phyloP scores from a whole-genome alignment of 2,888 invertebrate species.

The Himalopsyche anomala region DNA sequence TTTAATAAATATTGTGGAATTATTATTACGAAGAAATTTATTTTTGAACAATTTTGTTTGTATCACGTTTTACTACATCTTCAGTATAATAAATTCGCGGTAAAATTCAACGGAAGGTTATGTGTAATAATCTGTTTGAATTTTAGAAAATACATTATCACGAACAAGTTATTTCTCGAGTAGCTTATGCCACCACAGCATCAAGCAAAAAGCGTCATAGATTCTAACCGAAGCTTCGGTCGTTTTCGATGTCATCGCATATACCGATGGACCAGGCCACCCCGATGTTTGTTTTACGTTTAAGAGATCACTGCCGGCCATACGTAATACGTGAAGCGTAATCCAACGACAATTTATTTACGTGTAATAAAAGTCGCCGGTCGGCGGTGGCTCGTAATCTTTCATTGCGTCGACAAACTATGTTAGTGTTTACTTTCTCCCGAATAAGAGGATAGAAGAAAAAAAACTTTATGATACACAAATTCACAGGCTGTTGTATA shows the following conservation, averaged over 20 bases:
- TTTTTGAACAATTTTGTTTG: too few relatives aligned
- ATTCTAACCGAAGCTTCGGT: not conserved
- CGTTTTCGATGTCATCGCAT: not conserved
- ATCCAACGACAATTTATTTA: slow-evolving; percentile 37
- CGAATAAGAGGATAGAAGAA: slow-evolving; percentile 18
- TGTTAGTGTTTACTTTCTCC: slow-evolving; percentile 35
- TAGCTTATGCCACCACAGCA: not conserved
- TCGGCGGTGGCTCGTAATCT: slow-evolving; percentile 39
- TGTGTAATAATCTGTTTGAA: too few relatives aligned
- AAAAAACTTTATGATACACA: slow-evolving; percentile 7
- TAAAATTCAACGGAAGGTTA: too few relatives aligned
- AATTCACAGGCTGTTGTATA: not conserved
- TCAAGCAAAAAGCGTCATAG: not conserved
- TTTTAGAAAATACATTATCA: too few relatives aligned
- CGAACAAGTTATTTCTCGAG: too few relatives aligned
- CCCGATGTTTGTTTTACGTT: slow-evolving; percentile 28
- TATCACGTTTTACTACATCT: too few relatives aligned
- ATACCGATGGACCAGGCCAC: not conserved
- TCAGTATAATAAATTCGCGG: too few relatives aligned
- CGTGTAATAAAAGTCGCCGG: slow-evolving; percentile 24
- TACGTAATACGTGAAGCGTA: slow-evolving; percentile 24
- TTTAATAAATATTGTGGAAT: too few relatives aligned
- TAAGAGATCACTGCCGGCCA: slow-evolving; percentile 32
- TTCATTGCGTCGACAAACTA: slow-evolving; percentile 42
- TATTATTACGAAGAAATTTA: too few relatives aligned